Conservation (phyloP, 1,140 invertebrate genomes). For the Cherax destructor region DNA sequence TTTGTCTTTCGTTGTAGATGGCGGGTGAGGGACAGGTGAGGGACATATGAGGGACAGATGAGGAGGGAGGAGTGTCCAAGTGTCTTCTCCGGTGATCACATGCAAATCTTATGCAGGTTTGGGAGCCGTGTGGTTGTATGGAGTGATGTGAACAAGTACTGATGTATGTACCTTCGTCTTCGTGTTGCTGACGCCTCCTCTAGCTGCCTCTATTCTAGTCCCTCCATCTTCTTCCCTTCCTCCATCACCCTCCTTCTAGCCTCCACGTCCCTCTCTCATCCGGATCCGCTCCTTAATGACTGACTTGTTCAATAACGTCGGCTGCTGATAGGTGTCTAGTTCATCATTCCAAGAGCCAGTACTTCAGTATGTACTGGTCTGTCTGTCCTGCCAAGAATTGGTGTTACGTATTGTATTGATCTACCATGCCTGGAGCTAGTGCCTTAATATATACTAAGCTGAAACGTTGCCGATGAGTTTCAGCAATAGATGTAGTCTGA, state of each 20-base stretch:
- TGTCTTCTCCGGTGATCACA: constrained; percentile 45
- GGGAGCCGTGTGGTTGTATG: constrained; percentile 46
- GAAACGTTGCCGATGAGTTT: too few relatives aligned
- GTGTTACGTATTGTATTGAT: too few relatives aligned
- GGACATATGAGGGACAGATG: background rate
- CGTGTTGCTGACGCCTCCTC: constrained; percentile 15
- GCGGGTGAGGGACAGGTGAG: background rate
- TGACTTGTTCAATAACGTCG: background rate
- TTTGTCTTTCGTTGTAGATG: too few relatives aligned
- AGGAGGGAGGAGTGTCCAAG: background rate
- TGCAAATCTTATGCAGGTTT: constrained; percentile 64
- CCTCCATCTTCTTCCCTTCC: background rate
- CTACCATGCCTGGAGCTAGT: too few relatives aligned
- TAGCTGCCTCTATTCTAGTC: background rate
- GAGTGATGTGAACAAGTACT: constrained; percentile 66
- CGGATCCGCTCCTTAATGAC: background rate
- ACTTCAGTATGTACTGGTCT: too few relatives aligned
- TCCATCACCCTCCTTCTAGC: background rate
- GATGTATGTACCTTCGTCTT: constrained; percentile 63
- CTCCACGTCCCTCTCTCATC: background rate
- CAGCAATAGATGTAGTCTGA: too few relatives aligned
- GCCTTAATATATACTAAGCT: too few relatives aligned
- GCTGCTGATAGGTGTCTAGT: background rate
- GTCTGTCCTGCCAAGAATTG: too few relatives aligned
- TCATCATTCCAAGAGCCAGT: background rate